Percentiles rank a stretch among this genome's conserved stretches.
phyloP scores from a whole-genome alignment of 2,113 vertebrate species.

The Dipodomys merriami region DNA sequence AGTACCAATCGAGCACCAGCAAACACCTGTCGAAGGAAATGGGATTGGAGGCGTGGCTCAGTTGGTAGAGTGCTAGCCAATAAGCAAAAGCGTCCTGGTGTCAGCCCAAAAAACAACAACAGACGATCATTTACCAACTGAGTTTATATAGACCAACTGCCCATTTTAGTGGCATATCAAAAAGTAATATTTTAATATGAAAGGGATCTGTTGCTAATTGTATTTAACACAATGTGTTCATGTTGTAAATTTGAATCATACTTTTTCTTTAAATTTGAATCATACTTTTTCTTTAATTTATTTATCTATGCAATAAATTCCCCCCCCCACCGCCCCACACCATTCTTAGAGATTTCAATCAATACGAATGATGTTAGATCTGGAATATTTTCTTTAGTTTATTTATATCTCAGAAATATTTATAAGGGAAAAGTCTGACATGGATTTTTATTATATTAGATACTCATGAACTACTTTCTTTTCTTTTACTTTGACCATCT shows the following conservation, averaged over 20 bases:
- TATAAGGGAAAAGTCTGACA: background rate
- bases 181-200: background rate
- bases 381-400: background rate
- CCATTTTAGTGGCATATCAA: background rate
- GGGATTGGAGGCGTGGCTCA: too few species aligned
- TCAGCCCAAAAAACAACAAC: too few species aligned
- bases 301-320: background rate
- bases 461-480: background rate
- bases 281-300: too few species aligned
- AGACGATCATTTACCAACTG: background rate
- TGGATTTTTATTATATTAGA: background rate
- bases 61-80: too few species aligned
- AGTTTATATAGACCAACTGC: background rate
- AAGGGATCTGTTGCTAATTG: background rate
- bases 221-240: background rate
- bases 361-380: background rate
- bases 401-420: background rate
- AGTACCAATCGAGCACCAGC: background rate
- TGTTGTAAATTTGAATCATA: background rate
- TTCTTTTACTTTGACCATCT: background rate
- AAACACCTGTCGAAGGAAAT: background rate
- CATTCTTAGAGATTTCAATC: background rate
- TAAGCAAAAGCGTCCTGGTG: too few species aligned
- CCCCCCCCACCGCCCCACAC: background rate
- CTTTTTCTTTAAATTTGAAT: background rate